Percentiles rank a stretch among this genome's conserved stretches.
phyloP scores from a whole-genome alignment of 2,888 invertebrate genomes.

The Zygaena filipendulae region DNA sequence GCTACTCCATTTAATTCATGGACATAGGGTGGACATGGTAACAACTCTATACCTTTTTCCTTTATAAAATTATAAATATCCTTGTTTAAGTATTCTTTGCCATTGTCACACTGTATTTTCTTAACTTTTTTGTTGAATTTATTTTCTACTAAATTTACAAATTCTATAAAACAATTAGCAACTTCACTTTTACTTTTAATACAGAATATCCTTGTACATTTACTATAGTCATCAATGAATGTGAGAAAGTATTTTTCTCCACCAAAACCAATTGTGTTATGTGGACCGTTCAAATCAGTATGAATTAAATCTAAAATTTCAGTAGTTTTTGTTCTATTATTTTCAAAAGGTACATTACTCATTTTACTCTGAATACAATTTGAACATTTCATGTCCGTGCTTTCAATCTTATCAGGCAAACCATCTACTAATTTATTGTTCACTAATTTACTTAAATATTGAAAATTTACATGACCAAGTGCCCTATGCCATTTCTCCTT shows the following conservation, averaged over 20 bases:
- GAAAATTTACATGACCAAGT: conserved; percentile 18
- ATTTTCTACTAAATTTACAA: conserved; percentile 4
- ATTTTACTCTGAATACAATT: conserved; percentile 1
- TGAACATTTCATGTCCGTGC: background rate
- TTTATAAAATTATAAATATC: conserved; percentile 18
- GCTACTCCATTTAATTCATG: conserved; percentile 23
- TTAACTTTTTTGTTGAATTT: conserved; percentile 15
- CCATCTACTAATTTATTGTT: background rate
- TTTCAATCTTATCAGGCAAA: conserved; percentile 1
- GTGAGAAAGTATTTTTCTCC: conserved; percentile 7
- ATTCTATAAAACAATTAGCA: conserved; percentile 3
- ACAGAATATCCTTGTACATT: background rate
- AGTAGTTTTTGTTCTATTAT: background rate
- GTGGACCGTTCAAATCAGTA: conserved; percentile 14
- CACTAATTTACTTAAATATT: conserved; percentile 6
- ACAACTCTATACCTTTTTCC: conserved; percentile 19
- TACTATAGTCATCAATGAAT: conserved; percentile 7
- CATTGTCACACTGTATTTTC: conserved; percentile 21
- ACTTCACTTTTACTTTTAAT: conserved; percentile 3
- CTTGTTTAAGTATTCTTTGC: conserved; percentile 19
- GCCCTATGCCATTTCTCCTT: conserved; percentile 16
- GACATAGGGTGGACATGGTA: conserved; percentile 20
- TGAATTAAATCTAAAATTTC: conserved; percentile 5
- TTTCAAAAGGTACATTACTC: background rate
- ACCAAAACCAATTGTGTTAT: background rate